Base-by-base conservation (phyloP, 2,888 invertebrate species). In the Drosophila trichaetosa region DNA sequence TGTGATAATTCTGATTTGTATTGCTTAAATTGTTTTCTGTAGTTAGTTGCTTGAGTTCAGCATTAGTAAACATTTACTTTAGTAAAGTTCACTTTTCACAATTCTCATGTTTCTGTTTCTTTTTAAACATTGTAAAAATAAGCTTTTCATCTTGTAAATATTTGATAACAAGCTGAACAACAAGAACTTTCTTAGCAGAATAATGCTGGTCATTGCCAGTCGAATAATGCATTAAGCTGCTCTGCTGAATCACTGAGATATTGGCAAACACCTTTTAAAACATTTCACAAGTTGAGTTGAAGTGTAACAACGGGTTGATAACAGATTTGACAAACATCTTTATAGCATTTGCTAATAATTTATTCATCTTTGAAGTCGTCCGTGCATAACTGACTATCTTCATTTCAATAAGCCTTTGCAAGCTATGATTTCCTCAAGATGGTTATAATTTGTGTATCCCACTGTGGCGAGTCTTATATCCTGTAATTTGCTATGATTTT, bases 401-500 rank as follows among this genome's bases (percentile, higher is more conserved):
- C 3, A 48, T 24, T 66, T 52, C 4, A 40, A 68, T 54, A 48
- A 46, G 11, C 8, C 34, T 6, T 13, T 7, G 58, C 42, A 65
- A 61, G 27, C 68, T 53, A 49, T 69, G 59, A 76, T 67, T 69
- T 62, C 40, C 21, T 18, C 27, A n/a, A 16, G 31, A 58, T 59
- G 52, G 36, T 68, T 78, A 34, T 78, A 83, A 83, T 88, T 71
- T 71, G 62, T 63, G 36, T 24, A 34, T 51, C 38, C 58, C 42
- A 53, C 48, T 29, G 46, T 11, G 48, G 31, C 36, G 11, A 42
- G 38, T 21, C 27, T 16, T 16, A 27, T 33, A 54, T 68, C 62
- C 85, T 72, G 66, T 69, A 77, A 83, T 83, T 81, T 79, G 33
- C 38, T 42, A 42, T 51, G 66, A 67, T 59, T 66, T 51, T 51